phyloP scores from a whole-genome alignment of 2,797 vertebrate genomes.

The Eurystomus glaucurus region DNA sequence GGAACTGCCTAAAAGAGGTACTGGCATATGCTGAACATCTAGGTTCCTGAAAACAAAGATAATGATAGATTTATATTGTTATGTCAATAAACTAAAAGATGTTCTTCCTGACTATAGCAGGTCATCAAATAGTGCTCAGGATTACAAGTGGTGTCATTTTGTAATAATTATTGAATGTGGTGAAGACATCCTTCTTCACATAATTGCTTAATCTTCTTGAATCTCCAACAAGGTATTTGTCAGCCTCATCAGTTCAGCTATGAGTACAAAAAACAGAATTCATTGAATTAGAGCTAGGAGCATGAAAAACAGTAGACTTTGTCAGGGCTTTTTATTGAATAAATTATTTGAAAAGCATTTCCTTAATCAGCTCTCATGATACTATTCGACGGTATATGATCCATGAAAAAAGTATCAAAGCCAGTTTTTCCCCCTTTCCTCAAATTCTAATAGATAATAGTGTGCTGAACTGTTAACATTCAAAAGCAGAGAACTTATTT shows the following conservation, averaged over 20 bases:
- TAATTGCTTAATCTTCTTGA: conserved; percentile 37
- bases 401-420: conserved; percentile 31
- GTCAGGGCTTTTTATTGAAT: conserved; percentile 12
- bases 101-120: not conserved
- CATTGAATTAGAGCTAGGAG: conserved; percentile 19
- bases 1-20: not conserved
- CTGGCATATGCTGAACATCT: fast-evolving
- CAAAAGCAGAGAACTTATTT: conserved; percentile 31
- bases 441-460: conserved; percentile 7
- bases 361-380: conserved; percentile 26
- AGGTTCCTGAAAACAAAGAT: not conserved
- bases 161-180: not conserved
- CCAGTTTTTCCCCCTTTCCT: not conserved
- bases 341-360: conserved; percentile 60
- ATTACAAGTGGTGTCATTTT: conserved; percentile 29
- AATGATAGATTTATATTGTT: not conserved
- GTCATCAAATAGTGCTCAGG: not conserved
- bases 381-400: conserved; percentile 30
- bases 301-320: conserved; percentile 43
- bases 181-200: conserved; percentile 20
- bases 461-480: not conserved
- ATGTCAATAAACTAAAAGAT: not conserved
- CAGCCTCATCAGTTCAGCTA: conserved; percentile 9
- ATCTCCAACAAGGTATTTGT: not conserved
- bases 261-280: conserved; percentile 45